A percentile compares a stretch with the other conserved stretches of the same genome.
Evolutionary conservation across 1,140 invertebrate species (phyloP).

Genomic region (Macrosteles quadrilineatus): DNA sequence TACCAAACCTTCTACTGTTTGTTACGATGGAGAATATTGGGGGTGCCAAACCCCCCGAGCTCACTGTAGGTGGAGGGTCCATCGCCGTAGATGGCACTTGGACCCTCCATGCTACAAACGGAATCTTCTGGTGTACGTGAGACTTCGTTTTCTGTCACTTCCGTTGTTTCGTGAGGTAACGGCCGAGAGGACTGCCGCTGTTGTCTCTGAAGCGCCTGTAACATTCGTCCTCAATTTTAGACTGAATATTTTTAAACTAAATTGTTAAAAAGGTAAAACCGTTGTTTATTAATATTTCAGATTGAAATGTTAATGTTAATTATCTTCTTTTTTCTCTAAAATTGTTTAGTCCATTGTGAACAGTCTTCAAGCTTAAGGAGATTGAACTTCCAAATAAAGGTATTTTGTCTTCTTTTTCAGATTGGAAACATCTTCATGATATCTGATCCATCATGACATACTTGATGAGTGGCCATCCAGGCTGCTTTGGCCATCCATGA

Average conservation of each 20-base stretch:
- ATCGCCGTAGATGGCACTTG: constrained; percentile 56
- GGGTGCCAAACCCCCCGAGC: constrained; percentile 40
- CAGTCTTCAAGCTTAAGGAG: too few species aligned
- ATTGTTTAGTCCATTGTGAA: too few species aligned
- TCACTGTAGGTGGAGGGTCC: constrained; percentile 51
- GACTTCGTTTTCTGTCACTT: constrained; percentile 63
- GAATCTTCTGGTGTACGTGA: constrained; percentile 66
- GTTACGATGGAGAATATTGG: constrained; percentile 34
- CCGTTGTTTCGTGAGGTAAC: constrained; percentile 41
- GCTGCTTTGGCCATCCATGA: too few species aligned
- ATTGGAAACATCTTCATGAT: too few species aligned
- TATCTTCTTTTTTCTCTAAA: too few species aligned
- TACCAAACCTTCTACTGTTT: constrained; percentile 16
- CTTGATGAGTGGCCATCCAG: too few species aligned
- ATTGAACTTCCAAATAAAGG: too few species aligned
- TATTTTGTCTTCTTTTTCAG: too few species aligned
- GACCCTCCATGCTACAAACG: constrained; percentile 73
- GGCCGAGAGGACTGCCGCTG: constrained; percentile 54
- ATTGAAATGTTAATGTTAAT: too few species aligned
- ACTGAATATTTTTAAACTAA: too few species aligned
- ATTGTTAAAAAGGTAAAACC: constrained; percentile 30
- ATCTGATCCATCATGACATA: too few species aligned
- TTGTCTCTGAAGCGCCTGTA: constrained; percentile 63
- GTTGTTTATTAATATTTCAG: not conserved
- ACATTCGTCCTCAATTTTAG: too few species aligned